A percentile compares a stretch with the other conserved stretches of the same genome.
Conservation (phyloP, 2,888 invertebrate species). For the Brachypterus glaber region DNA sequence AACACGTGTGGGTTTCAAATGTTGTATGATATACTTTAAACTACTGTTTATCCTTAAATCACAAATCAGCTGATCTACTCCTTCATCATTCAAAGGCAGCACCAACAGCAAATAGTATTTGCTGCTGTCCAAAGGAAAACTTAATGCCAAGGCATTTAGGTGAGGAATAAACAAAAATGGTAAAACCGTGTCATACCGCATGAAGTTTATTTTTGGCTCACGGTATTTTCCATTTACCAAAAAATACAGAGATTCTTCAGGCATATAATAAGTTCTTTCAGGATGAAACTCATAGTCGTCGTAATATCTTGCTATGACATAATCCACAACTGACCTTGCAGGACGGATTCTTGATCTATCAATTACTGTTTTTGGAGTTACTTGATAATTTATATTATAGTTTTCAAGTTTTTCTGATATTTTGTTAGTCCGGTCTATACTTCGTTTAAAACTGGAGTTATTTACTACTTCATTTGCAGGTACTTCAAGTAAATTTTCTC, state of each 20-base stretch:
- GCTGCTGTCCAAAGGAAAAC: conserved; percentile 70
- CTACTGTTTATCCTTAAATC: conserved; percentile 53
- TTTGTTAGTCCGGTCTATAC: too few relatives aligned
- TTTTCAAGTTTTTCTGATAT: too few relatives aligned
- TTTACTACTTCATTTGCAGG: too few relatives aligned
- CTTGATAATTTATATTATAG: not conserved
- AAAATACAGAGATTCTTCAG: conserved; percentile 32
- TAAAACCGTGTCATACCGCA: conserved; percentile 67
- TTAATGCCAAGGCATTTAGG: conserved; percentile 61
- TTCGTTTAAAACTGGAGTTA: too few relatives aligned
- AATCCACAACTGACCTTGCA: conserved; percentile 35
- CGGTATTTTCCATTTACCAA: conserved; percentile 42
- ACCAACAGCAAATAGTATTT: conserved; percentile 69
- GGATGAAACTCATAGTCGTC: conserved; percentile 19
- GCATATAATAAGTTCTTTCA: conserved; percentile 20
- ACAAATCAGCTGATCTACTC: conserved; percentile 54
- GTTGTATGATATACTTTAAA: conserved; percentile 57
- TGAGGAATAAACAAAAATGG: conserved; percentile 66
- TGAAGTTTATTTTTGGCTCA: conserved; percentile 50
- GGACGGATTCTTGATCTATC: not conserved
- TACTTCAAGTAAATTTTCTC: too few relatives aligned
- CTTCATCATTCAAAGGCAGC: conserved; percentile 52
- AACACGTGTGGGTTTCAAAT: conserved; percentile 60
- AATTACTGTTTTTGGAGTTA: not conserved
- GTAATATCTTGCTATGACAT: conserved; percentile 35